Conservation (phyloP, 2,888 invertebrate genomes). For the Eupithecia insigniata region DNA sequence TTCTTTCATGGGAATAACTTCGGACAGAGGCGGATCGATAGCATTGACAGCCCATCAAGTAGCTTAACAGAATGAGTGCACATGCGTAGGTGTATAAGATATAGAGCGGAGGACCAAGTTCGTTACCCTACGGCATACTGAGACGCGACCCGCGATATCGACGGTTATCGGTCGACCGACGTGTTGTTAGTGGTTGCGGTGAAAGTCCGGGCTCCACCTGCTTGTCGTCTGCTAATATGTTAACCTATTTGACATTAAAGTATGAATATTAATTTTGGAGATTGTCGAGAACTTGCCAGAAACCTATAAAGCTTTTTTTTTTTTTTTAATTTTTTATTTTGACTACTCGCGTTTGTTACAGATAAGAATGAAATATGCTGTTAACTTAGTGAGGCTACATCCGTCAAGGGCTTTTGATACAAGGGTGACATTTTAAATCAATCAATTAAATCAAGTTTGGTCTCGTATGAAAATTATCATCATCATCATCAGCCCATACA, state of each 20-base stretch:
- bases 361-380: too few relatives aligned
- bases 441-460: too few relatives aligned
- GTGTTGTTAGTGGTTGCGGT: constrained; percentile 39
- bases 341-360: not conserved
- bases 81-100: constrained; percentile 48
- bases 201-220: constrained; percentile 61
- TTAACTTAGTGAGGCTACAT: too few relatives aligned
- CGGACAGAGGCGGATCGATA: constrained; percentile 51
- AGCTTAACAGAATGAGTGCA: constrained; percentile 51
- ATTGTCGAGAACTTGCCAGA: not conserved
- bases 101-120: constrained; percentile 59
- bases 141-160: constrained; percentile 59
- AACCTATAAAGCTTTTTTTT: not conserved
- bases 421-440: too few relatives aligned
- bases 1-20: constrained; percentile 24
- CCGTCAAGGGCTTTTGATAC: too few relatives aligned
- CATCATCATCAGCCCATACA: too few relatives aligned
- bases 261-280: not conserved
- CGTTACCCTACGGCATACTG: constrained; percentile 64
- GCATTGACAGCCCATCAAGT: constrained; percentile 54
- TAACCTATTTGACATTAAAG: not conserved
- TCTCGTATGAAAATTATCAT: too few relatives aligned
- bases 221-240: constrained; percentile 26
- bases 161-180: constrained; percentile 64
- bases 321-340: not conserved